phyloP scores from a whole-genome alignment of 2,113 vertebrate genomes.

The Galbula dea region DNA sequence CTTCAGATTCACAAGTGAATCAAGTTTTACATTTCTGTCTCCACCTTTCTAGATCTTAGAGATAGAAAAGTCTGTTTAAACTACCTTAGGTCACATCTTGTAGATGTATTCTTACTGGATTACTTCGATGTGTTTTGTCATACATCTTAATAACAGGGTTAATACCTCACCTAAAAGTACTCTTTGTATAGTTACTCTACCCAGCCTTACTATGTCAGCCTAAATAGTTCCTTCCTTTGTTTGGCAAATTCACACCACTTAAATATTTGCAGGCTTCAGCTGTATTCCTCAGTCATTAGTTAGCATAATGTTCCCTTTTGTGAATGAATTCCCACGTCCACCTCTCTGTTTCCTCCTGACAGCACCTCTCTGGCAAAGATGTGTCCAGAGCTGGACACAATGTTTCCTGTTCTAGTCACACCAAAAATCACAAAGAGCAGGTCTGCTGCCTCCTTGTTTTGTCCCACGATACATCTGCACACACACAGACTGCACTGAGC shows the following conservation, averaged over 20 bases:
- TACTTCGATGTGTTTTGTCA: slow-evolving; percentile 16
- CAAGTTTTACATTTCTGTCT: not conserved
- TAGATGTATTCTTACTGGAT: not conserved
- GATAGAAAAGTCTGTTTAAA: slow-evolving; percentile 32
- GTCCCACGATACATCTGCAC: not conserved
- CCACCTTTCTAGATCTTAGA: not conserved
- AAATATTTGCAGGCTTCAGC: slow-evolving; percentile 40
- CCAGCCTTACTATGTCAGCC: not conserved
- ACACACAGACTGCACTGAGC: not conserved
- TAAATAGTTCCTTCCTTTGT: slow-evolving; percentile 39
- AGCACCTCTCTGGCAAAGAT: not conserved
- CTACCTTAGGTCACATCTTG: slow-evolving; percentile 44
- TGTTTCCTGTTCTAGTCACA: not conserved
- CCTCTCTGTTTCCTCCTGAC: not conserved
- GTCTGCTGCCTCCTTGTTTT: not conserved
- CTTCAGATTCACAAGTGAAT: not conserved
- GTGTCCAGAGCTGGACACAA: not conserved
- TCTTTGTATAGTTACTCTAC: slow-evolving; percentile 5
- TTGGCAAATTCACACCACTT: slow-evolving; percentile 21
- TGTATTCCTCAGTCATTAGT: not conserved
- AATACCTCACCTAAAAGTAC: slow-evolving; percentile 28
- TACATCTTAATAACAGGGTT: slow-evolving; percentile 4
- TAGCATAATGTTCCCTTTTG: not conserved
- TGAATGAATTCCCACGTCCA: not conserved
- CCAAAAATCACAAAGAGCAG: not conserved